These are phyloP conservation scores for Drosophila flavopinicola DNA, from an alignment of 2,888 invertebrate genomes.

Conservation along the genomic window DNA sequence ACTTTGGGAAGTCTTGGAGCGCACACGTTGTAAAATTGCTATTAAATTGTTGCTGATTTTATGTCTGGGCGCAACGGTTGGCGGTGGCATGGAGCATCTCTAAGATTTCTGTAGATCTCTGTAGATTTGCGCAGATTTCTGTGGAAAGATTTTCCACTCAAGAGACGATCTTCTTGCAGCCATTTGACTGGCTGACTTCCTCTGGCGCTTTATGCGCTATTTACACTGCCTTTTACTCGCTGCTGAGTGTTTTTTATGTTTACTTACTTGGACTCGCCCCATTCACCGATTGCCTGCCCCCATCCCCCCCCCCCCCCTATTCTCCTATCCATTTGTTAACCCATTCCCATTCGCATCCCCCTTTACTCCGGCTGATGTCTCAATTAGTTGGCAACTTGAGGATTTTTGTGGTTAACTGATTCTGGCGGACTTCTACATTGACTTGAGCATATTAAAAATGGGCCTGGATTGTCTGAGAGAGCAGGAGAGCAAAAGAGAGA, in stretches of 20 bases:
- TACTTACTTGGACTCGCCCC: constrained; percentile 36
- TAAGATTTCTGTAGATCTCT: constrained; percentile 14
- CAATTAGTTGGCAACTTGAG: constrained; percentile 66
- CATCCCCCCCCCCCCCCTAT: too few species aligned
- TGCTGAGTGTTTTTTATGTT: constrained; percentile 48
- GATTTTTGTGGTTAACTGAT: constrained; percentile 51
- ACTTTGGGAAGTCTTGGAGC: constrained; percentile 21
- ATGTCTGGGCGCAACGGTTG: constrained; percentile 30
- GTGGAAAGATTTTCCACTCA: background rate
- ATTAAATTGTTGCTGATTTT: constrained; percentile 79
- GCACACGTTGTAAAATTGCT: constrained; percentile 73
- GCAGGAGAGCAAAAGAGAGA: background rate
- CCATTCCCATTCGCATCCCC: background rate
- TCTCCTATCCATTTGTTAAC: too few species aligned
- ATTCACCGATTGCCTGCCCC: background rate
- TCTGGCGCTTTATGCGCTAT: constrained; percentile 67
- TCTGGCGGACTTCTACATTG: background rate
- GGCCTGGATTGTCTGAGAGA: background rate
- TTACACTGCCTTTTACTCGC: constrained; percentile 57
- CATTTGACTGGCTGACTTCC: constrained; percentile 47
- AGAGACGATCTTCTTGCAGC: background rate
- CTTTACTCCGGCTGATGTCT: constrained; percentile 57
- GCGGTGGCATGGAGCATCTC: constrained; percentile 22
- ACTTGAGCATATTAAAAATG: background rate
- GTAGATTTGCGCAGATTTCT: constrained; percentile 16